A percentile compares a stretch with the other conserved stretches of the same genome.
Conservation (phyloP, 2,113 vertebrate genomes). For the Pionites leucogaster region DNA sequence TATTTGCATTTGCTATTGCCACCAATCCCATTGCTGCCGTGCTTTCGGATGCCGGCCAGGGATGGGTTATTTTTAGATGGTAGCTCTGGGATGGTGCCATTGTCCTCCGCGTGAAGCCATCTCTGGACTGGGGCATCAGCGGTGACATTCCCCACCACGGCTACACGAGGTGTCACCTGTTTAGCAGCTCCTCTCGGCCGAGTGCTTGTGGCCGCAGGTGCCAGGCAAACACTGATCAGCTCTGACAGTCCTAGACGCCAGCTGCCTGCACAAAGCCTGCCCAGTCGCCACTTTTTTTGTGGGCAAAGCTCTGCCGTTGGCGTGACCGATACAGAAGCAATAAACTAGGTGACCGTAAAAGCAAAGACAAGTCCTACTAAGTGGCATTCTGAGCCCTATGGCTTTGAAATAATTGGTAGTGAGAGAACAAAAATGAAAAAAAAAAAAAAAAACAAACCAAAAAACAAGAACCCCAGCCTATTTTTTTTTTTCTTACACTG, state of each 20-base stretch:
- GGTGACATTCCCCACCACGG: conserved; percentile 41
- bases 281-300: conserved; percentile 62
- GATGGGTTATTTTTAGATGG: conserved; percentile 27
- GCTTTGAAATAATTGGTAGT: conserved; percentile 92
- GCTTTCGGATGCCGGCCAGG: not conserved
- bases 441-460: not conserved
- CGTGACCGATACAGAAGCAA: conserved; percentile 78
- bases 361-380: conserved; percentile 84
- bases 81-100: not conserved
- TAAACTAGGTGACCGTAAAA: conserved; percentile 85
- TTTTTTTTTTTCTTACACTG: conserved; percentile 89
- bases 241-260: conserved; percentile 85
- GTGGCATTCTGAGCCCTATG: conserved; percentile 88
- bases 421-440: conserved; percentile 58
- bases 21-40: fast-evolving
- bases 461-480: conserved; percentile 58
- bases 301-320: conserved; percentile 76
- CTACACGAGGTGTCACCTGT: conserved; percentile 85
- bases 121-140: conserved; percentile 24
- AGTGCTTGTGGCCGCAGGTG: conserved; percentile 86
- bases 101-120: not conserved
- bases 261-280: conserved; percentile 76
- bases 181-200: conserved; percentile 74
- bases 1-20: not conserved
- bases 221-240: conserved; percentile 77